phyloP scores from a whole-genome alignment of 2,113 vertebrate genomes.

The Heterotilapia buettikoferi region DNA sequence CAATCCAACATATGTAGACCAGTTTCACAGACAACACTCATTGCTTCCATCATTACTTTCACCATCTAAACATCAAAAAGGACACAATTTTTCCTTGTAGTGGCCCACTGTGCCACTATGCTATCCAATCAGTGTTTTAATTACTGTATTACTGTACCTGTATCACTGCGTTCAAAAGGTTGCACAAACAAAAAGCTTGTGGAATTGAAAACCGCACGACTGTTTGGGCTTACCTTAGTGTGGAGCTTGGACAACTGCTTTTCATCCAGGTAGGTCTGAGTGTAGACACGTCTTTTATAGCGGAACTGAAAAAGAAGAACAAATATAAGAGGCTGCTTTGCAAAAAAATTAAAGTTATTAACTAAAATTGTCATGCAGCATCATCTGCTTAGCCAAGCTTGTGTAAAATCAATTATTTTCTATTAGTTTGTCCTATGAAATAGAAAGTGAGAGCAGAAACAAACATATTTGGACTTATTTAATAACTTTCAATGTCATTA shows the following conservation, averaged over 20 bases:
- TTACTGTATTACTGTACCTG: not conserved
- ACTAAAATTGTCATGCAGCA: not conserved
- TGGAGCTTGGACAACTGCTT: conserved; percentile 95
- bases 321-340: not conserved
- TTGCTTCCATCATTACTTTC: not conserved
- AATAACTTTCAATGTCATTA: not conserved
- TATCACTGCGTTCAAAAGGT: not conserved
- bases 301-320: conserved; percentile 81
- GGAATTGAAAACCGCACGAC: not conserved
- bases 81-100: not conserved
- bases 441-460: not conserved
- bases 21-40: not conserved
- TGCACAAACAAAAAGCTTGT: not conserved
- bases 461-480: not conserved
- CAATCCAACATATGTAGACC: not conserved
- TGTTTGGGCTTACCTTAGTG: conserved; percentile 81
- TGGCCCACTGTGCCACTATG: not conserved
- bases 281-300: conserved; percentile 94
- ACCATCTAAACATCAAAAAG: not conserved
- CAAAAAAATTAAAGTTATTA: not conserved
- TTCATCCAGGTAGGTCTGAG: conserved; percentile 89
- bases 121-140: not conserved
- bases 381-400: not conserved
- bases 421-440: not conserved
- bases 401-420: not conserved